A percentile compares a stretch with the other conserved stretches of the same genome.
Evolutionary conservation across 2,797 vertebrate species (phyloP).

Genomic region (Acipenser transmontanus): DNA sequence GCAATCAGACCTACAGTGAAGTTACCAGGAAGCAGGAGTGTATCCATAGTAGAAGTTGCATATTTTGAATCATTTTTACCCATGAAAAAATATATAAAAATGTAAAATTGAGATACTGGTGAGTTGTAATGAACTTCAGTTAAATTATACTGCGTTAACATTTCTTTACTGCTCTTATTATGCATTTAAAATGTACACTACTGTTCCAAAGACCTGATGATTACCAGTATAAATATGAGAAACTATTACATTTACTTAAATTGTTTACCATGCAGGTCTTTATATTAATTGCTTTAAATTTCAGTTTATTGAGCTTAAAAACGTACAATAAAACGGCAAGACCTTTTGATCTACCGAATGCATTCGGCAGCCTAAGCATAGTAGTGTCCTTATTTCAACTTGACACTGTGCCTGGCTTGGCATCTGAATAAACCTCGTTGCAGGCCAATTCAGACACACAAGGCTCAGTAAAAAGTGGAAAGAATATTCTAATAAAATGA

Average conservation of each 20-base stretch:
- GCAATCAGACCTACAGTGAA: too few relatives aligned
- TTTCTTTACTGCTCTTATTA: background rate
- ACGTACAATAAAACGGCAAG: too few relatives aligned
- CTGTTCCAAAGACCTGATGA: background rate
- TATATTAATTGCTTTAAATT: background rate
- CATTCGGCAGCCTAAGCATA: conserved; percentile 32
- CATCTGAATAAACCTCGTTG: conserved; percentile 20
- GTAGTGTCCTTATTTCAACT: conserved; percentile 40
- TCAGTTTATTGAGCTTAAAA: conserved; percentile 1
- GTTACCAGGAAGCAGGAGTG: too few relatives aligned
- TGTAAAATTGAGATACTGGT: too few relatives aligned
- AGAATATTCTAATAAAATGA: conserved; percentile 23
- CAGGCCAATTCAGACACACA: conserved; percentile 30
- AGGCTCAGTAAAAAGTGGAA: conserved; percentile 32
- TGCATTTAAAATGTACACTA: background rate
- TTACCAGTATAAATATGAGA: background rate
- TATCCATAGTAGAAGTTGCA: too few relatives aligned
- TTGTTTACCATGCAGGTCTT: background rate
- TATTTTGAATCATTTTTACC: too few relatives aligned
- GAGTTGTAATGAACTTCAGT: background rate
- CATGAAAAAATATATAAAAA: too few relatives aligned
- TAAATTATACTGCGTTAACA: too few relatives aligned
- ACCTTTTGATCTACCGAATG: conserved; percentile 36
- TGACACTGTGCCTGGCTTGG: conserved; percentile 30
- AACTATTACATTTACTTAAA: background rate